These are phyloP conservation scores for Heterodera filipjevi DNA, from an alignment of 2,888 invertebrate genomes.

Conservation along the genomic window DNA sequence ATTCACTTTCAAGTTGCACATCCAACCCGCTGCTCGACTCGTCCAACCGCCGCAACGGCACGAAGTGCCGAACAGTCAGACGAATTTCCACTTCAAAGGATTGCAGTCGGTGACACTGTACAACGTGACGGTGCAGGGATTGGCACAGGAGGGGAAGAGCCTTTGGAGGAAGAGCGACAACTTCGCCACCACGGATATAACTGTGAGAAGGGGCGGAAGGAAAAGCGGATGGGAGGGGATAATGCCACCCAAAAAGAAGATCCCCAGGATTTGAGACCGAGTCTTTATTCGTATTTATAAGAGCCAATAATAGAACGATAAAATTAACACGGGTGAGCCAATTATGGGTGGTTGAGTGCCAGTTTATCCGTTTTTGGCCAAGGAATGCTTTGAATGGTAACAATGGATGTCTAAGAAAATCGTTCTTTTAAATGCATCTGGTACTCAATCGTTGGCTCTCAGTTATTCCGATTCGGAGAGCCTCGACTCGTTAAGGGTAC, in stretches of 20 bases:
- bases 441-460: no score
- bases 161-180: conserved; percentile 62
- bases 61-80: conserved; percentile 47
- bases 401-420: no score
- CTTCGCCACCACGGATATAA: conserved; percentile 60
- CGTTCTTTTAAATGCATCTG: no score
- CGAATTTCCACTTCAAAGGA: conserved; percentile 60
- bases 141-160: conserved; percentile 45
- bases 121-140: conserved; percentile 63
- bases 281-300: neutral
- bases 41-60: conserved; percentile 55
- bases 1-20: neutral
- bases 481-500: no score
- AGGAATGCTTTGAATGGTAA: no score
- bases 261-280: no score
- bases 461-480: no score
- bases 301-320: no score
- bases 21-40: conserved; percentile 30
- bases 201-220: conserved; percentile 18
- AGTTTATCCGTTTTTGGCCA: no score
- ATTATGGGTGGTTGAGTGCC: no score
- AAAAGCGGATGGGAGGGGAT: conserved; percentile 26
- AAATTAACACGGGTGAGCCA: no score
- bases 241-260: neutral
- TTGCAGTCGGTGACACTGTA: conserved; percentile 60